These are phyloP conservation scores for Gibbula magus DNA, from an alignment of 2,888 invertebrate species.

Conservation along the genomic window DNA sequence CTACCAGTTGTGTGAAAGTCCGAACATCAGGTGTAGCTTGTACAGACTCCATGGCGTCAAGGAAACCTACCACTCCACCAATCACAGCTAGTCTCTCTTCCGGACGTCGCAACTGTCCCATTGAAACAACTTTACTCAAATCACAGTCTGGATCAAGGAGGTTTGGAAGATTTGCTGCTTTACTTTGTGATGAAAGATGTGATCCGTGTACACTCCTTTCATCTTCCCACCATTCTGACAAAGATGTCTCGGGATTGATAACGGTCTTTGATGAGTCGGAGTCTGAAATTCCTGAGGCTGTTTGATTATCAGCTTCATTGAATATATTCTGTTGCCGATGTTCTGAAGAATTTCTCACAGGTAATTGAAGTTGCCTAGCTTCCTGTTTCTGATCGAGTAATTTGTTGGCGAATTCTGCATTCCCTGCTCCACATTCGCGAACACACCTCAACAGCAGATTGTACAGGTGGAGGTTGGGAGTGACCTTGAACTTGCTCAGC, in stretches of 20 bases:
- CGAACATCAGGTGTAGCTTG: conserved; percentile 85
- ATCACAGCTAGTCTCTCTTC: conserved; percentile 78
- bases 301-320: too few relatives aligned
- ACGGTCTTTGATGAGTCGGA: not conserved
- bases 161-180: conserved; percentile 38
- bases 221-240: not conserved
- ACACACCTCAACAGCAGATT: conserved; percentile 88
- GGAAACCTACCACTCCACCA: conserved; percentile 86
- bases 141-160: conserved; percentile 46
- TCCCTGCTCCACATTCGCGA: conserved; percentile 85
- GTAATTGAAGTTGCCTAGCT: not conserved
- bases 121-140: conserved; percentile 22
- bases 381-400: conserved; percentile 1
- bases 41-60: conserved; percentile 84
- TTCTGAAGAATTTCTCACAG: too few relatives aligned
- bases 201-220: too few relatives aligned
- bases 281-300: too few relatives aligned
- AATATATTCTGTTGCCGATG: too few relatives aligned
- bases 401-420: conserved; percentile 58
- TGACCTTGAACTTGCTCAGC: conserved; percentile 82
- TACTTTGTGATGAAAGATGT: too few relatives aligned
- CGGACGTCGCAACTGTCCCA: conserved; percentile 30
- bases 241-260: not conserved
- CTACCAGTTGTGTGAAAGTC: conserved; percentile 86
- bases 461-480: conserved; percentile 84